Evolutionary conservation across 2,113 vertebrate genomes (phyloP), one percentile per base, ranked within the genome.

Genomic region (Apodemus sylvaticus): DNA sequence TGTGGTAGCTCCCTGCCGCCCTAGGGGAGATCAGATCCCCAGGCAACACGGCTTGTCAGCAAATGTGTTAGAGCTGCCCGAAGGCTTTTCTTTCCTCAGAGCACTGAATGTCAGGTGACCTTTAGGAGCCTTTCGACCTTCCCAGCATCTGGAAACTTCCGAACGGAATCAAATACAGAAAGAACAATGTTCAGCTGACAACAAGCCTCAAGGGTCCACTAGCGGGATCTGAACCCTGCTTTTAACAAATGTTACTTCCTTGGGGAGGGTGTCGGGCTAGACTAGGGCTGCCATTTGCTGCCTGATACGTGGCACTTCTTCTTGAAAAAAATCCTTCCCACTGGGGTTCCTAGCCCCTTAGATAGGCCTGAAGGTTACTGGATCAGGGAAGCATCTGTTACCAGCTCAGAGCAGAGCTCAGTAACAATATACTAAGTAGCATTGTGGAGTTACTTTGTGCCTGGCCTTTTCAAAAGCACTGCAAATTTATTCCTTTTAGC

Each of bases 401-500:
- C 19, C 26, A 64, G 51, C 73, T 64, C 51, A 3, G 4, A 26
- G 17, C 17, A 48, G 51, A 55, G 71, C 39, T 53, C 70, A 55
- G 48, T 39, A 68, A 58, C 64, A 86, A 68, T 36, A 68, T 87
- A 81, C 70, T 94, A 76, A 82, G 45, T 70, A 89, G 45, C 89
- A 42, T 6, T 6, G 31, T 17, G 86, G 55, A 34, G 9, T 42
- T 53, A 12, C 14, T 68, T 73, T 77, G 91, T 20, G 26, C 14
- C 60, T 10, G 51, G 13, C 0, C 64, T 85, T 96, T 91, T 89
- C 66, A 89, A 70, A 96, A 87, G 87, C 73, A 74, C 34, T 92
- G 29, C 53, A 29, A 62, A 58, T 83, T 58, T 74, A 39, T 62
- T 60, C 48, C 68, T 90, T 48, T 79, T 70, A 70, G 17, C 53